Base-by-base conservation (phyloP, 2,797 vertebrate genomes). In the Gila robusta region DNA sequence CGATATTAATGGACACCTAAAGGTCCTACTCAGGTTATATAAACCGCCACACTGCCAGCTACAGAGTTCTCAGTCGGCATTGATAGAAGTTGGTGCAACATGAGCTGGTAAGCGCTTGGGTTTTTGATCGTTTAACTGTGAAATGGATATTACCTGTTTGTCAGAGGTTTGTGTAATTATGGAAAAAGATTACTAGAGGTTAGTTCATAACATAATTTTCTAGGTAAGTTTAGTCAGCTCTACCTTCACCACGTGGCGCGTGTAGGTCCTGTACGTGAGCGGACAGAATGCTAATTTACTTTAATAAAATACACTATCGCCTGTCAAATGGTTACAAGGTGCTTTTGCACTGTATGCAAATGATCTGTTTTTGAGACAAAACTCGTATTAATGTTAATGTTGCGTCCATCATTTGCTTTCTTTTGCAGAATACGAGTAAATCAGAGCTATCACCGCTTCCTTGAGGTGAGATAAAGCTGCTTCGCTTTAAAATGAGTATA, bases 51-150 rank as follows among this genome's bases (percentile, higher is more conserved):
- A n/a, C 64, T 16, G 23, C 56, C 5, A 0, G 0, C 0, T 0
- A 0, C 2, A 7, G 0, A 49, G 44, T 49, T 49, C 1, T 14
- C 21, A 4, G 39, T 82, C 62, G 47, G 39, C 37, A 0, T 23
- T 6, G 37, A 8, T 4, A 1, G 4, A 3, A 2, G 0, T 0
- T 0, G 6, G 4, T 1, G 2, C 0, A 0, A 0, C 2, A 0
- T 4, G 3, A n/a, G 0, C 8, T 12, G 26, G 81, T 83, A 64
- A 83, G 54, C 7, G 1, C 7, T 16, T 23, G 17, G 1, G 14
- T 3, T 17, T 32, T 39, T 10, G 3, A 19, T 41, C 5, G 0
- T 37, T 26, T 26, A 0, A 21, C 1, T 26, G 0, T 17, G 1
- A 44, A 9, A 1, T 35, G 21, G 17, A 4, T 64, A 21, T 64